Evolutionary conservation across 2,797 vertebrate species (phyloP), one percentile per base, ranked within the genome.

Genomic region (Epinephelus coioides): DNA sequence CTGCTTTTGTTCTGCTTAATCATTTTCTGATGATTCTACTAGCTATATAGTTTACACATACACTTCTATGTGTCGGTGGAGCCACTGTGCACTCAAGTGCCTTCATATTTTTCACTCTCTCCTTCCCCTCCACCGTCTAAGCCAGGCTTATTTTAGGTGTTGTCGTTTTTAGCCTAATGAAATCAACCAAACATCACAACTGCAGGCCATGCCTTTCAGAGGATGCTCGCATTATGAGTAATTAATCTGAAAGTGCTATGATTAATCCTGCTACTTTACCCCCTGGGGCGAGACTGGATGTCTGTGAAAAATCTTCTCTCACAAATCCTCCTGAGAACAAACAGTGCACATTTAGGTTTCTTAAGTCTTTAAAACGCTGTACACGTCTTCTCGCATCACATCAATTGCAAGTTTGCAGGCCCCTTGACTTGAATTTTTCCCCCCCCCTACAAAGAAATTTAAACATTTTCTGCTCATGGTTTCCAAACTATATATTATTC

Each of bases 211-310:
- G 95, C 95, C 92, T 95, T 95, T 91, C 90, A 90, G 92, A 91
- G 93, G 91, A 93, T 86, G 93, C 93, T 91, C 70, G 87, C 94
- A 95, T 96, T 95, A 96, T 95, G 94, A 94, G 95, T 95, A 96
- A 96, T 95, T 95, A 95, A 95, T 95, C 92, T 94, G 92, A 95
- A 96, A 95, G 95, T 94, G 95, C 94, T 94, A 95, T 95, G 94
- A 95, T 95, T 96, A 95, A 95, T 95, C 94, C 91, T 91, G 92
- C 92, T 91, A 94, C 89, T 89, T 94, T 90, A 91, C 86, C 92
- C 91, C 94, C 84, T 27, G 82, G 84, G 95, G 95, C 90, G 27
- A 90, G 86, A 86, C 88, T 88, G 89, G 87, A 89, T 93, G 93
- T 94, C 93, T 95, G 90, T 84, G 90, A 90, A 92, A 93, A 94